Conservation (phyloP, 2,888 invertebrate genomes). For the Xylophagus ater region DNA sequence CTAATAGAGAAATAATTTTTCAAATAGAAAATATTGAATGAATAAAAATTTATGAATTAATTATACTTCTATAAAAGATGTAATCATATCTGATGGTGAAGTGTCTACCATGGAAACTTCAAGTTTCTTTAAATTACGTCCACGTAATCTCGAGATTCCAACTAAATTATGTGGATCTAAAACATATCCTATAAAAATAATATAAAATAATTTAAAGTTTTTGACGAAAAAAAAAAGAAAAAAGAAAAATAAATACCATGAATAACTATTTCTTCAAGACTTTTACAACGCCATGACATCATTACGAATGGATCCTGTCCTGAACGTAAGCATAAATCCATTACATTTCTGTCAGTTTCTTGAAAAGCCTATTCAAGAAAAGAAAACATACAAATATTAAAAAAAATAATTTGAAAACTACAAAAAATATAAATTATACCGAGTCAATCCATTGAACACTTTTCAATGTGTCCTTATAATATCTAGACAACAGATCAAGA, state of each 20-base stretch:
- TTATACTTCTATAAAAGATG: conserved; percentile 30
- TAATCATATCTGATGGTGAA: conserved; percentile 26
- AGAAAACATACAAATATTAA: conserved; percentile 6
- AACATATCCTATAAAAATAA: conserved; percentile 24
- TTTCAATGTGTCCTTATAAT: conserved; percentile 32
- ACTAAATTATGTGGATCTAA: conserved; percentile 37
- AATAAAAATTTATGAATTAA: neutral
- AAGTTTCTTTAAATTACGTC: conserved; percentile 30
- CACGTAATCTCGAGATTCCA: conserved; percentile 35
- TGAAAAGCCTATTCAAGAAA: conserved; percentile 30
- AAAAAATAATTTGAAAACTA: conserved; percentile 5
- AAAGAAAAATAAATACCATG: conserved; percentile 34
- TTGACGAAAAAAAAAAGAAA: neutral
- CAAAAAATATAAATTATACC: conserved; percentile 17
- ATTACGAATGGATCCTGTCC: conserved; percentile 46
- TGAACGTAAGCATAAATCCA: conserved; percentile 27
- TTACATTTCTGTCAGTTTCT: conserved; percentile 30
- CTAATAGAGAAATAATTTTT: conserved; percentile 19
- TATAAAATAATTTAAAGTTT: neutral
- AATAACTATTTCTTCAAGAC: conserved; percentile 44
- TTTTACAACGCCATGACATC: conserved; percentile 48
- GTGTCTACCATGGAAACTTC: conserved; percentile 37
- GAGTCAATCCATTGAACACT: conserved; percentile 39
- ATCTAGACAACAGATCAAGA: conserved; percentile 34
- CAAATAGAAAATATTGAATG: conserved; percentile 1